Evolutionary conservation across 2,888 invertebrate genomes (phyloP), one percentile per base, ranked within the genome.

Genomic region (Sminthurinus aureus): DNA sequence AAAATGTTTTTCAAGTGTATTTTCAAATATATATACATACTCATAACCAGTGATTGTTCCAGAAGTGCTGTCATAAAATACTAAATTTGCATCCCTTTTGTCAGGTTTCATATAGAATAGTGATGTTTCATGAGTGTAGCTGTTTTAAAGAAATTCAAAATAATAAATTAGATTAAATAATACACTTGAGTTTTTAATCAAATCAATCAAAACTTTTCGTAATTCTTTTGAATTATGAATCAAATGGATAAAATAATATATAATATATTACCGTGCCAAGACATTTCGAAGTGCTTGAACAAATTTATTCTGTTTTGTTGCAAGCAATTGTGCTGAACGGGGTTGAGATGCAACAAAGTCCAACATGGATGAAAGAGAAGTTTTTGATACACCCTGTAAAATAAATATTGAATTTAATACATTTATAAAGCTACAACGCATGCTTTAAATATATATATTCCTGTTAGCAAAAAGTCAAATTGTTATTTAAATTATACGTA

Each of bases 41-140:
- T 94, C 96, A 91, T 98, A 98, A 11, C 98, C 95, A 91, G 95
- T 95, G 87, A 98, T 93, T 50, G 92, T 92, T 51, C 96, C 95
- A 87, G 93, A 93, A 0, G 95, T 94, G 69, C 95, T 94, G 88
- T 96, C 95, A 90, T 98, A 98, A 88, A 98, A 94, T 89, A 96
- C 93, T 91, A 96, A 96, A 90, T 98, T 98, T 0, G 98, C 98
- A 90, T 98, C 98, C 24, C 97, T 92, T 89, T 94, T 94, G 90
- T 97, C 97, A 0, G 95, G 93, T 66, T 93, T 92, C 88, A 95
- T 94, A 83, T 92, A 91, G 18, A 93, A 93, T 24, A 85, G 73
- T 24, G 85, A 84, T 18, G 88, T 88, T 76, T 88, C 88, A 82
- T 88, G 86, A 6, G 86, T 86, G 78, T 86, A 88, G 81, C 87